Evolutionary conservation across 2,888 invertebrate species (phyloP).

Genomic region (Brenthis hecate): DNA sequence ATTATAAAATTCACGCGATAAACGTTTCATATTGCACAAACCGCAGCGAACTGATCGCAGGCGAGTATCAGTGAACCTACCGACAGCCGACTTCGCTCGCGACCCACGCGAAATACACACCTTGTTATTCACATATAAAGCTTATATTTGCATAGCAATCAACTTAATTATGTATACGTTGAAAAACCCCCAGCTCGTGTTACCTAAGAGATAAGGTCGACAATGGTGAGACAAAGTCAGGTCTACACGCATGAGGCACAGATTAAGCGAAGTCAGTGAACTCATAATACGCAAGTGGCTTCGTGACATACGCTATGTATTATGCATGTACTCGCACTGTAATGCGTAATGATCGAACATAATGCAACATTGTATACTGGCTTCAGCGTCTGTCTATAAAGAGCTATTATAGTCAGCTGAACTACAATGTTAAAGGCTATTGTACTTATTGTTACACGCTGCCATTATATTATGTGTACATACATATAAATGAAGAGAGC

Average conservation of each 20-base stretch:
- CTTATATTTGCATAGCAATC: background rate
- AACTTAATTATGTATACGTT: slow-evolving; percentile 1
- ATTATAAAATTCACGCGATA: slow-evolving; percentile 9
- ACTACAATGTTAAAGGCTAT: too few relatives aligned
- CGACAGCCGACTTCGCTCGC: slow-evolving; percentile 2
- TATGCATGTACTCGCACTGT: slow-evolving; percentile 8
- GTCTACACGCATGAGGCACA: slow-evolving; percentile 24
- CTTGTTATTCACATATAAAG: background rate
- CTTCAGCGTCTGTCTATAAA: background rate
- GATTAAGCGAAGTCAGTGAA: slow-evolving; percentile 29
- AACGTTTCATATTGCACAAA: slow-evolving; percentile 15
- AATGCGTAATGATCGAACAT: background rate
- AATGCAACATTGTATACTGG: slow-evolving; percentile 4
- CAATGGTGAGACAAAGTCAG: slow-evolving; percentile 8
- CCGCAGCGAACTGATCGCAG: slow-evolving; percentile 16
- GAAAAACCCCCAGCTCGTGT: background rate
- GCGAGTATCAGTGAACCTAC: slow-evolving; percentile 19
- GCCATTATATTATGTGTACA: too few relatives aligned
- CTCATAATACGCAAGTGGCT: slow-evolving; percentile 30
- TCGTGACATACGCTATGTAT: slow-evolving; percentile 24
- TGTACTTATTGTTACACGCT: too few relatives aligned
- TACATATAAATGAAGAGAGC: too few relatives aligned
- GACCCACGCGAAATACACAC: slow-evolving; percentile 1
- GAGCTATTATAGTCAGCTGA: background rate
- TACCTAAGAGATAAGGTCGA: background rate